Conservation (phyloP, 2,797 vertebrate genomes). For the Scolopax bukidnonensis region DNA sequence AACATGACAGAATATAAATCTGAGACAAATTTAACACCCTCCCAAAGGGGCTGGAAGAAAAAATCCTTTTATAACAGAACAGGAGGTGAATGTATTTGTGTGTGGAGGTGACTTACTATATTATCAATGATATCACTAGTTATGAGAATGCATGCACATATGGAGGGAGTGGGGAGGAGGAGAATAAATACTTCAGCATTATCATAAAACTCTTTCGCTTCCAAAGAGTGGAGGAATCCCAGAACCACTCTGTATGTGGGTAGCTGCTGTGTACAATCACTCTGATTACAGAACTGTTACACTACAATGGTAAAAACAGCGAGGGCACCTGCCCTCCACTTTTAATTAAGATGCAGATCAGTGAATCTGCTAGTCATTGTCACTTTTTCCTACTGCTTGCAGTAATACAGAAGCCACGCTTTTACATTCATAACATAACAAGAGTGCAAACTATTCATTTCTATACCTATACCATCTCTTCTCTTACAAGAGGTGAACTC, state of each 20-base stretch:
- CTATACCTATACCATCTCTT: neutral
- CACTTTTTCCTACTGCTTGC: neutral
- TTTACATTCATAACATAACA: neutral
- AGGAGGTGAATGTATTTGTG: neutral
- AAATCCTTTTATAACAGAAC: neutral
- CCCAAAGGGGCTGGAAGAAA: neutral
- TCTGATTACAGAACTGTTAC: neutral
- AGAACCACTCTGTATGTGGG: neutral
- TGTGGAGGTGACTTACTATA: neutral
- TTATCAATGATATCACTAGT: neutral
- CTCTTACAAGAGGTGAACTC: neutral
- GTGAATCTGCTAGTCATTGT: neutral
- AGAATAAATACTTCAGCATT: neutral
- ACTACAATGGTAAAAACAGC: neutral
- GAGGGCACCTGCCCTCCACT: neutral
- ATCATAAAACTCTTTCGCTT: neutral
- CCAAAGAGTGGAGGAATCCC: neutral
- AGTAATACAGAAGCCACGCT: neutral
- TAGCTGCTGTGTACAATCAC: neutral
- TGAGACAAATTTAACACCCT: neutral
- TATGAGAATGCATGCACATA: neutral
- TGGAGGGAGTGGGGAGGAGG: fast-evolving
- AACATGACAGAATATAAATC: neutral
- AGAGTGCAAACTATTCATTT: neutral
- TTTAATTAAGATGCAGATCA: neutral